A percentile compares a stretch with the other conserved stretches of the same genome.
phyloP scores from a whole-genome alignment of 1,140 invertebrate genomes.

The Diprion similis region DNA sequence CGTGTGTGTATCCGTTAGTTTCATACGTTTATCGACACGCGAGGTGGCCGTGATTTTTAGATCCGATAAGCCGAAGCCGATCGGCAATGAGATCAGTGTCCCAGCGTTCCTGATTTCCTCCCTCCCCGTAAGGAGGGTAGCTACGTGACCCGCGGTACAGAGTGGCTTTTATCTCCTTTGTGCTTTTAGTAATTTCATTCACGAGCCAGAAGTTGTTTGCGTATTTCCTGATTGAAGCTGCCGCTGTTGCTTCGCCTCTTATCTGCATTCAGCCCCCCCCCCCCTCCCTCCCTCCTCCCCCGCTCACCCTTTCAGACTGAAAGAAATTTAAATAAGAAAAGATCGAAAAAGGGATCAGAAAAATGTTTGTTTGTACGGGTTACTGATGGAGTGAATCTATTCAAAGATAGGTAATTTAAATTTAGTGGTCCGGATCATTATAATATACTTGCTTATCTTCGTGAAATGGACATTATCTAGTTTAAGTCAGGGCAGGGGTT shows the following conservation, averaged over 20 bases:
- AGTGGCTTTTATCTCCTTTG: background rate
- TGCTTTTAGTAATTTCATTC: constrained; percentile 4
- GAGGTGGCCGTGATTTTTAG: background rate
- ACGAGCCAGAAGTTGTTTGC: constrained; percentile 5
- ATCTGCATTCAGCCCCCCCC: background rate
- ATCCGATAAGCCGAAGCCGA: background rate
- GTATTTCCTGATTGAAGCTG: background rate
- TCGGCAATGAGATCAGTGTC: background rate
- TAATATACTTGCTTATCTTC: too few relatives aligned
- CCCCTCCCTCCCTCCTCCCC: background rate
- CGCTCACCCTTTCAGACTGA: too few relatives aligned
- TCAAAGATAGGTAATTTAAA: too few relatives aligned
- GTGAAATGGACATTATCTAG: too few relatives aligned
- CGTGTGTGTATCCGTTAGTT: too few relatives aligned
- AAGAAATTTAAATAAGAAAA: too few relatives aligned
- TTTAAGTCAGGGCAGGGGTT: too few relatives aligned
- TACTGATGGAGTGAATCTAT: too few relatives aligned
- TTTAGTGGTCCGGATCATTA: too few relatives aligned
- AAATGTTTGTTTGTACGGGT: too few relatives aligned
- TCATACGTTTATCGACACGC: background rate
- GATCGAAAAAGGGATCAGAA: too few relatives aligned
- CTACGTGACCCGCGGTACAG: background rate
- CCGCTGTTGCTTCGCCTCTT: background rate
- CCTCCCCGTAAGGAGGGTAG: background rate
- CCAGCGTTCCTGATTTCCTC: background rate